Percentiles rank a stretch among this genome's conserved stretches.
Evolutionary conservation across 2,888 invertebrate genomes (phyloP).

Genomic region (Rhagonycha lutea): DNA sequence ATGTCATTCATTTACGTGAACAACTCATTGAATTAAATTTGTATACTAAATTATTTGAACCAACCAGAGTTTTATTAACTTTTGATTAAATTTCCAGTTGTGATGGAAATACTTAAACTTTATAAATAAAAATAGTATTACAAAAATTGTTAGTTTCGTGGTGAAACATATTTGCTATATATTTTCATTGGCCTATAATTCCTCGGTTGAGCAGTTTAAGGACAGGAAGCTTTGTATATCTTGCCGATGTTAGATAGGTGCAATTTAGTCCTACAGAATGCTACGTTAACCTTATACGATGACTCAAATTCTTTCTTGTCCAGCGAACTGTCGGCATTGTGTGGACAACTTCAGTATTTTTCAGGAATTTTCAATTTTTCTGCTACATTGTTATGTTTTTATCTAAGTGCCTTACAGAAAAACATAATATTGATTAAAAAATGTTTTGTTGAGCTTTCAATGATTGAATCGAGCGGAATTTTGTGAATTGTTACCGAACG

Average conservation of each 20-base stretch:
- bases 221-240: conserved; percentile 28
- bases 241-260: conserved; percentile 34
- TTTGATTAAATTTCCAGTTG: background rate
- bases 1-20: background rate
- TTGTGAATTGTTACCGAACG: background rate
- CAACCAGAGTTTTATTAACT: background rate
- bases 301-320: conserved; percentile 28
- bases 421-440: background rate
- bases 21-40: background rate
- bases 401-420: background rate
- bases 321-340: conserved; percentile 22
- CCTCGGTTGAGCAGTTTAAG: conserved; percentile 33
- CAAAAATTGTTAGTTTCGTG: conserved; percentile 32
- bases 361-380: conserved; percentile 19
- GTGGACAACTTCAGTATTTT: conserved; percentile 16
- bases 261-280: conserved; percentile 37
- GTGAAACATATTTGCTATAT: conserved; percentile 36
- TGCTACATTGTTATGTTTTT: conserved; percentile 6
- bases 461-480: background rate
- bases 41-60: background rate
- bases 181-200: conserved; percentile 40
- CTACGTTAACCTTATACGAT: conserved; percentile 35
- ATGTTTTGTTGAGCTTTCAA: background rate
- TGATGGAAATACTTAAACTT: background rate
- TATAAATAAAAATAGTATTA: background rate